phyloP scores from a whole-genome alignment of 1,140 invertebrate genomes.

The Archegozetes longisetosus region DNA sequence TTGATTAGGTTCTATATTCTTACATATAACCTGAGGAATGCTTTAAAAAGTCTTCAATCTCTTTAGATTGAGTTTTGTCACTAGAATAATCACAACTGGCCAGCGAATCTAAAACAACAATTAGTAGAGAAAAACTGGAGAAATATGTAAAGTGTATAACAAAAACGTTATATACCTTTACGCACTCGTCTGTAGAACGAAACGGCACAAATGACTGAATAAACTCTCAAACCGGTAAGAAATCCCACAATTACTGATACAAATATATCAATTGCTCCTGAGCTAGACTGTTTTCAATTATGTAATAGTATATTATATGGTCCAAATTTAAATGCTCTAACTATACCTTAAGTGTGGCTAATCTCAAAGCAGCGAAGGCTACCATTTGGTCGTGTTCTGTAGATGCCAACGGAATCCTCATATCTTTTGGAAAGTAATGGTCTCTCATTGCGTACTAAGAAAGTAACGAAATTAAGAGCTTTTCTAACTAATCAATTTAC shows the following conservation, averaged over 20 bases:
- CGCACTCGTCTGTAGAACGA: conserved; percentile 22
- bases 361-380: conserved; percentile 20
- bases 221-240: conserved; percentile 22
- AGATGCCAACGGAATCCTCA: conserved; percentile 14
- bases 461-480: background rate
- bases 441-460: conserved; percentile 20
- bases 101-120: background rate
- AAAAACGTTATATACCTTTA: conserved; percentile 14
- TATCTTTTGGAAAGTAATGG: conserved; percentile 18
- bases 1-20: background rate
- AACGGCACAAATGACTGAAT: conserved; percentile 23
- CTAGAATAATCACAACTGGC: background rate
- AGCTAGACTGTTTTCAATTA: conserved; percentile 19
- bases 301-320: background rate
- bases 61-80: background rate
- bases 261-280: conserved; percentile 23
- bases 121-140: background rate
- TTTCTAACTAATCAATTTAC: background rate
- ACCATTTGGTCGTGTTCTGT: conserved; percentile 21
- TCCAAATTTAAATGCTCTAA: background rate
- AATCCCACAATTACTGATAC: conserved; percentile 24
- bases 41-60: background rate
- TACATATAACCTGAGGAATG: background rate
- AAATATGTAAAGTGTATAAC: background rate
- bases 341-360: conserved; percentile 22